Evolutionary conservation across 2,888 invertebrate species (phyloP).

Genomic region (Tenthredo distinguenda): DNA sequence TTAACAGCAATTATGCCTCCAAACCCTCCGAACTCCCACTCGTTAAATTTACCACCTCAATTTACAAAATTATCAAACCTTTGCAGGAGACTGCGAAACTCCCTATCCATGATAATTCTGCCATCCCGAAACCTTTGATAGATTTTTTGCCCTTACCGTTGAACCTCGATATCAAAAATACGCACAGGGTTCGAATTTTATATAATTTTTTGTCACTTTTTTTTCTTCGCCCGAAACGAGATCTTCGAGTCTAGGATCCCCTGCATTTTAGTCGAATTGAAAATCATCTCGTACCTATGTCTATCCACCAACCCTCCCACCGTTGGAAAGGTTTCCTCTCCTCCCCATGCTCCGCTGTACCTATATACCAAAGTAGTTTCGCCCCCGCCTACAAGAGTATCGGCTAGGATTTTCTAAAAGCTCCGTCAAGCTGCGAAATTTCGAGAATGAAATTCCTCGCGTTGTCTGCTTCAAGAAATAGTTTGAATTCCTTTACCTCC

Average conservation of each 20-base stretch:
- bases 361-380: constrained; percentile 16
- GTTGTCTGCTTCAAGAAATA: constrained; percentile 58
- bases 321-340: neutral
- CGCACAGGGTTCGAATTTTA: too few relatives aligned
- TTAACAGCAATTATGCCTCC: neutral
- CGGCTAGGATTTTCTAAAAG: constrained; percentile 49
- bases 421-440: constrained; percentile 55
- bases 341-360: neutral
- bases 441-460: constrained; percentile 58
- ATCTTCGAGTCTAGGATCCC: neutral
- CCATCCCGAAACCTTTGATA: too few relatives aligned
- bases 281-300: neutral
- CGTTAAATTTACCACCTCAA: neutral
- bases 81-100: neutral
- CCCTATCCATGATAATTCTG: too few relatives aligned
- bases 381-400: constrained; percentile 24
- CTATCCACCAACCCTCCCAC: neutral
- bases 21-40: neutral
- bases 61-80: neutral
- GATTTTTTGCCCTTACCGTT: too few relatives aligned
- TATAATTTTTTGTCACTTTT: too few relatives aligned
- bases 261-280: neutral
- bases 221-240: neutral
- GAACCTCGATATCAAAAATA: too few relatives aligned
- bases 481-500: constrained; percentile 60